Conservation (phyloP, 2,888 invertebrate species). For the Drosophila seclusa region DNA sequence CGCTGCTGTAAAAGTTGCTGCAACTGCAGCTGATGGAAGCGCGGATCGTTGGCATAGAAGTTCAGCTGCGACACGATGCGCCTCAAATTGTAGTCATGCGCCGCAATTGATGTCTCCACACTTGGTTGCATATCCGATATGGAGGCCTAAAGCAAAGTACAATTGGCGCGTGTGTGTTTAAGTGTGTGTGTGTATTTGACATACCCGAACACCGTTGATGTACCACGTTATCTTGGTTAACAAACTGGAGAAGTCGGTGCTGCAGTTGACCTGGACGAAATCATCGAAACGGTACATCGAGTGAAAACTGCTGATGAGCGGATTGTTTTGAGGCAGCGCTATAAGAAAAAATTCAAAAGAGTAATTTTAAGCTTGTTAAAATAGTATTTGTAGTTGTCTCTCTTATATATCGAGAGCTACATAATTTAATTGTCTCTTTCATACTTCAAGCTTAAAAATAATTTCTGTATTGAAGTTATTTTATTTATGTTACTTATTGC, state of each 20-base stretch:
- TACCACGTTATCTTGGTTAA: constrained; percentile 81
- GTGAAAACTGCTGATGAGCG: constrained; percentile 81
- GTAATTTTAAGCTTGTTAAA: background rate
- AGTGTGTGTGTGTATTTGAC: constrained; percentile 1
- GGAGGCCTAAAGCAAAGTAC: constrained; percentile 61
- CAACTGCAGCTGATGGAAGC: constrained; percentile 65
- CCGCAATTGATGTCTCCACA: constrained; percentile 80
- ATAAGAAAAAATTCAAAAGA: background rate
- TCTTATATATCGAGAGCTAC: background rate
- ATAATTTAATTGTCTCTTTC: background rate
- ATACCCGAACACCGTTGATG: constrained; percentile 82
- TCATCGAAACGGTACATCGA: constrained; percentile 81
- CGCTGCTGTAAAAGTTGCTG: constrained; percentile 45
- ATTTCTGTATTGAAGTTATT: background rate
- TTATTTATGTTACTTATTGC: background rate
- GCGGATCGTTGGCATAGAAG: constrained; percentile 82
- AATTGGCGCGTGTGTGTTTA: background rate
- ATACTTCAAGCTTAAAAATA: background rate
- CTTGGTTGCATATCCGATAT: constrained; percentile 73
- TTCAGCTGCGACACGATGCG: constrained; percentile 81
- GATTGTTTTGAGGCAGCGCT: constrained; percentile 83
- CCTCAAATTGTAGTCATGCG: constrained; percentile 81
- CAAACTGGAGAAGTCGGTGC: constrained; percentile 83
- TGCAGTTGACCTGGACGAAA: constrained; percentile 82
- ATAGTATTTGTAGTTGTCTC: background rate